phyloP scores from a whole-genome alignment of 1,140 invertebrate genomes.

The Brachionus asplanchnoidis region DNA sequence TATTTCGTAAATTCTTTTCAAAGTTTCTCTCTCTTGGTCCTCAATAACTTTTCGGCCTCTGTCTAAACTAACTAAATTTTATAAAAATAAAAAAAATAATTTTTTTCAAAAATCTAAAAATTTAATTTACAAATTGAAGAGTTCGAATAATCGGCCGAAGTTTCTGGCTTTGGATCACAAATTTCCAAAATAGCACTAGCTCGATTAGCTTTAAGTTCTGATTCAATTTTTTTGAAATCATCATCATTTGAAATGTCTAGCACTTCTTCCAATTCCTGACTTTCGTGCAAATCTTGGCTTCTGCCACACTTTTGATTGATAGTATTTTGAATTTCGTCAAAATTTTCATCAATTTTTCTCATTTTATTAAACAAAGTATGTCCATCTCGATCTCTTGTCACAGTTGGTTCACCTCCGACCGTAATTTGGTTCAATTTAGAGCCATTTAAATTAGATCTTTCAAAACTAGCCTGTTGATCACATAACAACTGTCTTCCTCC shows the following conservation, averaged over 20 bases:
- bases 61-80: slow-evolving; percentile 4
- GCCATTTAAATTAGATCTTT: not conserved
- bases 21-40: slow-evolving; percentile 13
- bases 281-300: not conserved
- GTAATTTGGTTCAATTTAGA: not conserved
- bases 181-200: slow-evolving; percentile 11
- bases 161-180: not conserved
- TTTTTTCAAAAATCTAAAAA: not conserved
- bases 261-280: not conserved
- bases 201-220: not conserved
- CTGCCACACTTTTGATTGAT: not conserved
- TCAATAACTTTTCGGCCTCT: not conserved
- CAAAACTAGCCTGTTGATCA: slow-evolving; percentile 13
- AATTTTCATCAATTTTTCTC: slow-evolving; percentile 40
- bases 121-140: not conserved
- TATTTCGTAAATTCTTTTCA: slow-evolving; percentile 26
- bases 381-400: not conserved
- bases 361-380: slow-evolving; percentile 35
- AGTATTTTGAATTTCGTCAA: slow-evolving; percentile 31
- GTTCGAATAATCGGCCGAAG: not conserved
- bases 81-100: slow-evolving; percentile 19
- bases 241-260: slow-evolving; percentile 21
- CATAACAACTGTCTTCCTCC: not conserved
- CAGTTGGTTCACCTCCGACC: not conserved
- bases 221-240: slow-evolving; percentile 33